Evolutionary conservation across 2,113 vertebrate genomes (phyloP), one percentile per base, ranked within the genome.

Genomic region (Heterotis niloticus): DNA sequence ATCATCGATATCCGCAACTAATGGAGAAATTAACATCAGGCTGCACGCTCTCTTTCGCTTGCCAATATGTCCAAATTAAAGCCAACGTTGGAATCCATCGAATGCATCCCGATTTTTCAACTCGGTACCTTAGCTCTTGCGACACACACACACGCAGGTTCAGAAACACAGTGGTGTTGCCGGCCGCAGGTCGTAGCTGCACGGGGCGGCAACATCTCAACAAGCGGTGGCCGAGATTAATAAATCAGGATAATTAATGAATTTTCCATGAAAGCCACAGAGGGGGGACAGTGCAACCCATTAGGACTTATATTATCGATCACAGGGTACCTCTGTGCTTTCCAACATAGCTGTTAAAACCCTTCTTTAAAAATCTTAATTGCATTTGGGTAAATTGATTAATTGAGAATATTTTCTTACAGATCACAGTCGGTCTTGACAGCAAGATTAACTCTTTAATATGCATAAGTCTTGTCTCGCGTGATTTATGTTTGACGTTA

Each of bases 261-360:
- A 93, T 93, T 91, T 92, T 91, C 86, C 85, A 93, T 93, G 90
- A 90, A 91, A 90, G 89, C 83, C 75, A 86, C 90, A 87, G 89
- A 81, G 83, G 89, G n/a, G 91, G 87, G 87, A 82, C 84, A 83
- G 76, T 82, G 84, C 57, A 83, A 84, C 88, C 92, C 88, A 91
- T 92, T 91, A 91, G 84, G 77, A 84, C 80, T 86, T 93, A 83
- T 91, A 93, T 92, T 92, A 91, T 91, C 92, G 90, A 93, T 92
- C 87, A 88, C 85, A 84, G 87, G 88, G 91, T 88, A 88, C 85
- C 88, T 89, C 78, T 75, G 52, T 81, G 83, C 85, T 84, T 83
- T 87, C 83, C 84, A 89, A 85, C 83, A 82, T 82, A 84, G 83
- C 86, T 85, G 86, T 86, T 89, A 78, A 81, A 76, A 62, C 67